Evolutionary conservation across 1,140 invertebrate genomes (phyloP).

Genomic region (Drusus annulatus): DNA sequence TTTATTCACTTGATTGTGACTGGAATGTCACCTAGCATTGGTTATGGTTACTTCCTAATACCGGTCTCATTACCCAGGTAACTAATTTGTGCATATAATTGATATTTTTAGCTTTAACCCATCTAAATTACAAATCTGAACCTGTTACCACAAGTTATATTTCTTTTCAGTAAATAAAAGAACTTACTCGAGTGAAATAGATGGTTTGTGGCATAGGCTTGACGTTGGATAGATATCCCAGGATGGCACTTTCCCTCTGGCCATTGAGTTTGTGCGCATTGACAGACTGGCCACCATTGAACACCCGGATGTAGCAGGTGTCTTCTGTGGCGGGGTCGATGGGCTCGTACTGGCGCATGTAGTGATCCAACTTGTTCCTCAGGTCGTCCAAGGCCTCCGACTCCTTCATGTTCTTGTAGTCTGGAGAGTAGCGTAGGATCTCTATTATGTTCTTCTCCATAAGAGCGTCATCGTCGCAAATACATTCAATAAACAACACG

Average conservation of each 20-base stretch:
- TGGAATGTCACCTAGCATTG: no score
- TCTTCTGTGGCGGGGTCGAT: conserved; percentile 65
- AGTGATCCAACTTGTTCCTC: conserved; percentile 88
- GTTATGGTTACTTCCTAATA: no score
- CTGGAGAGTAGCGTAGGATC: conserved; percentile 91
- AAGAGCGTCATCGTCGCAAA: conserved; percentile 87
- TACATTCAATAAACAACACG: conserved; percentile 93
- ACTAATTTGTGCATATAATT: no score
- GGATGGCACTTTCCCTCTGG: conserved; percentile 68
- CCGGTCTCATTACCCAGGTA: no score
- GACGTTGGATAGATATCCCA: conserved; percentile 69
- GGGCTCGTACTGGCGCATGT: conserved; percentile 85
- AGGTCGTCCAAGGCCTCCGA: conserved; percentile 87
- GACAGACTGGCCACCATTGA: conserved; percentile 68
- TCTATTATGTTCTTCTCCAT: conserved; percentile 92
- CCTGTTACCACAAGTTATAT: no score
- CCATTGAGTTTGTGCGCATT: conserved; percentile 67
- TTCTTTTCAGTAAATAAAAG: no score
- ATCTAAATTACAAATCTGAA: no score
- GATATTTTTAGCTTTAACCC: no score
- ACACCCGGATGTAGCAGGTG: conserved; percentile 67
- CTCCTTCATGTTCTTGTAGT: conserved; percentile 86
- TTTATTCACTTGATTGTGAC: no score
- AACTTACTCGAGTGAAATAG: conserved; percentile 70
- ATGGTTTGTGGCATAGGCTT: conserved; percentile 67